Conservation (phyloP, 2,113 vertebrate species). For the Sitta europaea region DNA sequence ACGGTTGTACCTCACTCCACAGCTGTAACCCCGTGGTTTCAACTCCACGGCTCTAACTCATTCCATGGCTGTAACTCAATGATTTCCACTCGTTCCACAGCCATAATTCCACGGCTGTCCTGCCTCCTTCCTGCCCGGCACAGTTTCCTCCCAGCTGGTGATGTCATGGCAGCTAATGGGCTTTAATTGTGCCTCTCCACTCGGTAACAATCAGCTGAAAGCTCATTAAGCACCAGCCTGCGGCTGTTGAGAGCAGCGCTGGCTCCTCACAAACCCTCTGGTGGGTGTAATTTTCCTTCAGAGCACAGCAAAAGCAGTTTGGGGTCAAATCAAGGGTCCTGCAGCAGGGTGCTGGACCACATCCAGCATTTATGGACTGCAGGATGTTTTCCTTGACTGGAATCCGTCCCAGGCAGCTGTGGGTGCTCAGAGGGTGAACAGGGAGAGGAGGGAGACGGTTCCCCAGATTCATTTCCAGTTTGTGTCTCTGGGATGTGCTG, state of each 20-base stretch:
- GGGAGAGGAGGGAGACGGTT: not conserved
- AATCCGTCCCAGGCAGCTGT: not conserved
- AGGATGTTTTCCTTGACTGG: not conserved
- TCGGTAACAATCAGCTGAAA: not conserved
- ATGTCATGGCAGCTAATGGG: slow-evolving; percentile 48
- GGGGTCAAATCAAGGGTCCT: not conserved
- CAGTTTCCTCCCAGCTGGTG: not conserved
- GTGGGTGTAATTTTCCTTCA: not conserved
- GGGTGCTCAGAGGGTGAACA: not conserved
- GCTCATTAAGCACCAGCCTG: not conserved
- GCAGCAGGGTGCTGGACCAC: not conserved
- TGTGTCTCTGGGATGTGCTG: not conserved
- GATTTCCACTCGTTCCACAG: not conserved
- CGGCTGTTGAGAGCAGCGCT: not conserved
- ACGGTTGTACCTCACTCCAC: not conserved
- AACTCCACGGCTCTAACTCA: not conserved
- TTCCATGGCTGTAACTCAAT: not conserved
- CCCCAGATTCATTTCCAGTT: not conserved
- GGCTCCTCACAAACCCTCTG: not conserved
- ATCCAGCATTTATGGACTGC: not conserved
- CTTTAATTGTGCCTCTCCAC: slow-evolving; percentile 30
- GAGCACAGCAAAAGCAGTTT: fast-evolving
- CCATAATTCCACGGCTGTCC: not conserved
- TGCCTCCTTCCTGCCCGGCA: not conserved
- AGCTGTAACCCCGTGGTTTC: no score